phyloP scores from a whole-genome alignment of 1,140 invertebrate species.

The Pygmarrhopalites habei region DNA sequence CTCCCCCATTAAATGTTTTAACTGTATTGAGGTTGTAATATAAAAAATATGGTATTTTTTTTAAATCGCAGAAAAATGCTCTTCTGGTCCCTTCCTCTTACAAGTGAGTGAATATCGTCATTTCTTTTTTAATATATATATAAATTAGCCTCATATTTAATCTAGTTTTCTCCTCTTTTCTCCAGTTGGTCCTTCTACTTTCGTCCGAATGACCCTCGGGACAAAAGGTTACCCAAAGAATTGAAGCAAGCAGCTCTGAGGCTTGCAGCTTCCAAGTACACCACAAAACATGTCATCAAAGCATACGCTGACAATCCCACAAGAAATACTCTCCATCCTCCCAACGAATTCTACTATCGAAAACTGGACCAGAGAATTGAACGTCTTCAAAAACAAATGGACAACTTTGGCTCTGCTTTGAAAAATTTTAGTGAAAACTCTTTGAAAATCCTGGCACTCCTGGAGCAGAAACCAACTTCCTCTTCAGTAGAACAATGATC shows the following conservation, averaged over 20 bases:
- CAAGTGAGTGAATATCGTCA: conserved; percentile 28
- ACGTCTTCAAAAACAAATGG: conserved; percentile 26
- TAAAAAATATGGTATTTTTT: no score
- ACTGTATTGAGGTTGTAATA: no score
- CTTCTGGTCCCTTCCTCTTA: conserved; percentile 62
- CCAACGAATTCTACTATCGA: conserved; percentile 1
- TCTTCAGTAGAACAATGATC: no score
- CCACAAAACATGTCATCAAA: conserved; percentile 5
- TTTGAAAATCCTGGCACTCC: neutral
- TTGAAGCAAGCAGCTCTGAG: conserved; percentile 62
- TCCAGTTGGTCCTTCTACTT: conserved; percentile 58
- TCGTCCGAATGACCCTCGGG: conserved; percentile 68
- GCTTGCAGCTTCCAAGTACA: conserved; percentile 50
- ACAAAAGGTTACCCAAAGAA: conserved; percentile 65
- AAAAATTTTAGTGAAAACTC: neutral
- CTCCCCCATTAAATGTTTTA: no score
- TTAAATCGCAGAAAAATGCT: conserved; percentile 58
- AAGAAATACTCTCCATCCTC: neutral
- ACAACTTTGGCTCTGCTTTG: conserved; percentile 1
- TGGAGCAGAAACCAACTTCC: no score
- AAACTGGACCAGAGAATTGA: conserved; percentile 27
- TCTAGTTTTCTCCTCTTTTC: no score
- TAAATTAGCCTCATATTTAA: neutral
- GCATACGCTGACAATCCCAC: no score
- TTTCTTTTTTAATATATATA: neutral